Evolutionary conservation across 2,888 invertebrate species (phyloP), one percentile per base, ranked within the genome.

Genomic region (Andrena bicolor): DNA sequence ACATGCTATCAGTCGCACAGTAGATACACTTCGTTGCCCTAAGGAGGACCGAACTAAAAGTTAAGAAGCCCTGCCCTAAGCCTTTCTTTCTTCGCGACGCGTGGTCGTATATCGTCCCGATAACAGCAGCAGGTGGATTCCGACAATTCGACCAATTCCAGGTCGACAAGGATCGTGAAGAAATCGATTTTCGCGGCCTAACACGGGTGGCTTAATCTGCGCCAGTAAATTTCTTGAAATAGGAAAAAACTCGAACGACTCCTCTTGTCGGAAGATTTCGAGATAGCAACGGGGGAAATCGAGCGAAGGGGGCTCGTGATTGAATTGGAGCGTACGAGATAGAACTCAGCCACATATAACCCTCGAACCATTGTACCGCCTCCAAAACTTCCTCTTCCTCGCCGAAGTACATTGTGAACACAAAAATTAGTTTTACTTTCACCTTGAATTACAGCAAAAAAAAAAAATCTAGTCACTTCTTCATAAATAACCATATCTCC

Each of bases 321-420:
- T 83, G 78, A 78, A 78, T 82, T 60, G 68, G 63, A 74, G 51
- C 63, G 71, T 64, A 28, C 81, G 56, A 80, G 71, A 80, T 70
- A 76, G 70, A 81, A 66, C 65, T 26, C 23, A 76, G 68, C 64
- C 78, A 71, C 71, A 70, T 66, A 64, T 35, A 69, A 76, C 61
- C 65, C 63, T 26, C 32, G 10, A n/a, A 41, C 30, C 66, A 48
- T 53, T 20, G 10, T 48, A 13, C 30, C 53, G 1, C 10, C 41
- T 64, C 58, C 6, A 53, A 35, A 58, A 58, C 28, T 49, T 60
- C 35, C 48, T 51, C 41, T 41, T 16, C 41, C 41, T 53, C n/a
- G 32, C 28, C 10, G 48, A 30, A 26, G 28, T 53, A 49, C 26
- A 7, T 23, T 20, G 30, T 61, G 30, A 63, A 60, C 13, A 4